Conservation (phyloP, 2,888 invertebrate genomes). For the Trissonchulus latispiculum region DNA sequence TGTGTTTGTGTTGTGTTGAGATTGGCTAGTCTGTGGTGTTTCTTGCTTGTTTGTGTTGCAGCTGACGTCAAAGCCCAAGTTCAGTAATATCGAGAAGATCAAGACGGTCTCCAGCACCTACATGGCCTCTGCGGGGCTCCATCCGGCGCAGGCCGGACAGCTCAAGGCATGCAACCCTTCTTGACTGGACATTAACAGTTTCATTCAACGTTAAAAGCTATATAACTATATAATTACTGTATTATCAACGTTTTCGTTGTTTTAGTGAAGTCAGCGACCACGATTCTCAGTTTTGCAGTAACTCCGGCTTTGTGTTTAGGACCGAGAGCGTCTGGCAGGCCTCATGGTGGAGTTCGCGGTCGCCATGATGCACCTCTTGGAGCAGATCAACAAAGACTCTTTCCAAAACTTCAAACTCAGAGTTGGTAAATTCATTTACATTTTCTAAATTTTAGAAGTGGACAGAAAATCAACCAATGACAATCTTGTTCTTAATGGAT, state of each 20-base stretch:
- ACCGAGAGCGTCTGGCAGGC: slow-evolving; percentile 56
- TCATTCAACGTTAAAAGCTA: too few species aligned
- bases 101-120: slow-evolving; percentile 97
- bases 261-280: too few species aligned
- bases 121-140: slow-evolving; percentile 88
- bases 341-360: slow-evolving; percentile 88
- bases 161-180: too few species aligned
- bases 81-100: slow-evolving; percentile 91
- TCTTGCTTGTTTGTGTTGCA: slow-evolving; percentile 52
- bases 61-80: slow-evolving; percentile 82
- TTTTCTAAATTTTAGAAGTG: too few species aligned
- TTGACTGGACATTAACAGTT: too few species aligned
- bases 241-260: too few species aligned
- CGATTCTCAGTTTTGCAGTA: too few species aligned
- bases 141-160: slow-evolving; percentile 50
- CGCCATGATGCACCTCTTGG: slow-evolving; percentile 77
- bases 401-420: slow-evolving; percentile 89
- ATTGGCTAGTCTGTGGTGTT: too few species aligned
- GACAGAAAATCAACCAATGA: too few species aligned
- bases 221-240: too few species aligned
- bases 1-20: too few species aligned
- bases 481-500: too few species aligned
- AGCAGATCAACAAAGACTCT: slow-evolving; percentile 88
- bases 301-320: slow-evolving; percentile 13
- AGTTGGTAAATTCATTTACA: slow-evolving; percentile 59